Conservation (phyloP, 2,797 vertebrate genomes). For the Sebastes matsubarae region DNA sequence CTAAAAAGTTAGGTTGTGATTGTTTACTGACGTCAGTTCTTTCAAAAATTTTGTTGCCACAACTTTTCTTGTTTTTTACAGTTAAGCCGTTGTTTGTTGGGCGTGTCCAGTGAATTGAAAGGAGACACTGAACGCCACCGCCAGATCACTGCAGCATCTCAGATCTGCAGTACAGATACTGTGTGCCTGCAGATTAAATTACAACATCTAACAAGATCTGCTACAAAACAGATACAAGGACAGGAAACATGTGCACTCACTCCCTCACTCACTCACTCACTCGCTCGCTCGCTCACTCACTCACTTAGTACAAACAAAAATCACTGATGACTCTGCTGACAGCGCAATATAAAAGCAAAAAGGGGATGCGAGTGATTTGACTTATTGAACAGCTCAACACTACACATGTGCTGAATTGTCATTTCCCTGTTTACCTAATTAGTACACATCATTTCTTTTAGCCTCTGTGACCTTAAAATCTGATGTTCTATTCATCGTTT, state of each 20-base stretch:
- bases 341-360: slow-evolving; percentile 7
- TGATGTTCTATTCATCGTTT: background rate
- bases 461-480: background rate
- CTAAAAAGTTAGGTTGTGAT: rapidly evolving
- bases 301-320: background rate
- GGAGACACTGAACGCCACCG: background rate
- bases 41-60: background rate
- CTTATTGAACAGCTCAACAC: slow-evolving; percentile 10
- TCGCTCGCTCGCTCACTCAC: too few species aligned
- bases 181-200: slow-evolving; percentile 23
- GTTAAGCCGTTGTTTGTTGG: background rate
- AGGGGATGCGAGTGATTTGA: slow-evolving; percentile 1
- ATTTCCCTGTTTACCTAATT: slow-evolving; percentile 26
- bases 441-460: background rate
- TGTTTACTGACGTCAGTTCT: background rate
- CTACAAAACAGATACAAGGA: slow-evolving; percentile 29
- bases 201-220: slow-evolving; percentile 39
- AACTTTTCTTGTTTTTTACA: background rate
- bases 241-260: slow-evolving; percentile 3
- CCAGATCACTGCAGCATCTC: background rate
- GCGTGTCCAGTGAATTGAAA: background rate
- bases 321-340: slow-evolving; percentile 25
- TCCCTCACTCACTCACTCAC: background rate
- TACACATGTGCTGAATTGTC: slow-evolving; percentile 15
- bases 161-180: background rate